Conservation (phyloP, 2,797 vertebrate genomes). For the Pipistrellus nathusii region DNA sequence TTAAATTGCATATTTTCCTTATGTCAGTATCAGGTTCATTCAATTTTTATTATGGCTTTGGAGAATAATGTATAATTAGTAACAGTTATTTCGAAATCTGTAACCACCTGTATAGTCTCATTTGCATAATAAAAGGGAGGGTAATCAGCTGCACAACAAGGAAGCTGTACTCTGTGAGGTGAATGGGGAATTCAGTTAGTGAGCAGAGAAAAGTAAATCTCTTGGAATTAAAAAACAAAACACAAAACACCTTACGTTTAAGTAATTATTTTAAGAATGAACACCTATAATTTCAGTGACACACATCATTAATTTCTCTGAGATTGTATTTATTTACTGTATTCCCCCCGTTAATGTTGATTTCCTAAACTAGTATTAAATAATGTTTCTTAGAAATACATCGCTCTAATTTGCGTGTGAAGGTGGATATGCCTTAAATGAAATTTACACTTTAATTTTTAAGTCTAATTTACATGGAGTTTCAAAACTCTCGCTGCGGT, state of each 20-base stretch:
- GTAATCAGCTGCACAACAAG: constrained; percentile 34
- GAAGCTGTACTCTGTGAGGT: constrained; percentile 3
- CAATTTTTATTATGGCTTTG: constrained; percentile 67
- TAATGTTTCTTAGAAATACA: not conserved
- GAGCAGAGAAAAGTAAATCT: constrained; percentile 21
- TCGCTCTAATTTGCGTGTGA: not conserved
- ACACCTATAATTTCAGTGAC: not conserved
- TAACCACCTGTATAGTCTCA: constrained; percentile 65
- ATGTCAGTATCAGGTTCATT: constrained; percentile 71
- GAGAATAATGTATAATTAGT: constrained; percentile 77
- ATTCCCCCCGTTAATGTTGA: constrained; percentile 8
- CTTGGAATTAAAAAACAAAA: constrained; percentile 12
- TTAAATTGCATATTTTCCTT: constrained; percentile 70
- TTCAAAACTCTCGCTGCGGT: constrained; percentile 45
- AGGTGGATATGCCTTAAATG: constrained; percentile 5
- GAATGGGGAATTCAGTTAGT: constrained; percentile 48
- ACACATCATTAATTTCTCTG: constrained; percentile 30
- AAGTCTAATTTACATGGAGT: constrained; percentile 37
- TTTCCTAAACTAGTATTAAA: not conserved
- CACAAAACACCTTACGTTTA: not conserved
- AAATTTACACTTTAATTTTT: constrained; percentile 57
- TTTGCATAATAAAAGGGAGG: constrained; percentile 69
- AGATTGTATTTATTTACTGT: constrained; percentile 41
- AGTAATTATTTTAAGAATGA: constrained; percentile 56
- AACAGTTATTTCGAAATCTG: constrained; percentile 73